Evolutionary conservation across 1,140 invertebrate species (phyloP), one percentile per base, ranked within the genome.

Genomic region (Trialeurodes vaporariorum): DNA sequence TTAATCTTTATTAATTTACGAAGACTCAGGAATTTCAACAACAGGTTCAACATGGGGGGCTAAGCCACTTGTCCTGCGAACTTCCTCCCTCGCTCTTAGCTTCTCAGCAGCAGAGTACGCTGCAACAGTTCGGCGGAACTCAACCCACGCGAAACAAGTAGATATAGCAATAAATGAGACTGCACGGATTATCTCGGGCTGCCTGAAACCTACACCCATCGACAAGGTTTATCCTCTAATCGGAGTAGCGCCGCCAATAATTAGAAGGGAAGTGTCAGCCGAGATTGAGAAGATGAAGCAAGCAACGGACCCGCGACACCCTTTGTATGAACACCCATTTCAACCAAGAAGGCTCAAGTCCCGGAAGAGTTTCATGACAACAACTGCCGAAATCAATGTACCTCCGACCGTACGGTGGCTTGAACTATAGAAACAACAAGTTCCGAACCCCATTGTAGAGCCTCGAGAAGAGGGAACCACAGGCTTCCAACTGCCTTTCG

Each of bases 91-190:
- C 11, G 64, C 34, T 21, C 49, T 65, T 25, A 40, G 67, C n/a
- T 26, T 67, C 23, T 67, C 67, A 23, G 61, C 61, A 49, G 67
- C 60, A 49, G 67, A 67, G 40, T 63, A 67, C 58, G 67, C 67
- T 26, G 25, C 60, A 27, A 60, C 67, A 63, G 61, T 67, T 23
- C 64, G 61, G 61, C 40, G 26, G 17, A 25, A 27, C 11, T 62
- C 67, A 1, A 40, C 61, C 40, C 67, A 67, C 61, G 34, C 61
- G 21, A 63, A 67, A 63, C 9, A 63, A 27, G 61, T 64, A 34
- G 61, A 63, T 34, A 40, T 67, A 27, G 61, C 22, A 13, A 23
- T 67, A 25, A 65, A 65, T 17, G 64, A 65, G 25, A 59, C 64
- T 1, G 27, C 26, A 5, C 49, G 64, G 26, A 65, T 65, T 23